Conservation (phyloP, 1,140 invertebrate species). For the Orchesella cincta region DNA sequence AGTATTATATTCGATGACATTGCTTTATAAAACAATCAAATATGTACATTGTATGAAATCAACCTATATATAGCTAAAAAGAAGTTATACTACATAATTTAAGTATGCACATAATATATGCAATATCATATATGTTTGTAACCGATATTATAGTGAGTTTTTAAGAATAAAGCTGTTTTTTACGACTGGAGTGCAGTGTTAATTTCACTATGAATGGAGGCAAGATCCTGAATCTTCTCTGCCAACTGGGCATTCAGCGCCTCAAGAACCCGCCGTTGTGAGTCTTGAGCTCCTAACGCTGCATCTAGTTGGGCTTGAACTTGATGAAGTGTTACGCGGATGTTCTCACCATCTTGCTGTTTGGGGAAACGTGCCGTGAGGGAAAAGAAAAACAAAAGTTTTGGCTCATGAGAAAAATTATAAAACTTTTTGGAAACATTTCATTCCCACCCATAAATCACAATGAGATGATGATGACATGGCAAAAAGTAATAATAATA, state of each 20-base stretch:
- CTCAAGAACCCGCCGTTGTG: slow-evolving; percentile 79
- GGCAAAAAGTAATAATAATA: no score
- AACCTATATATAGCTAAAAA: no score
- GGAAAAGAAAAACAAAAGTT: background rate
- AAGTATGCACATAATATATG: no score
- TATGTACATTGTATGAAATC: no score
- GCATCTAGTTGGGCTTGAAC: slow-evolving; percentile 82
- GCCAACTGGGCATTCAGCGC: slow-evolving; percentile 81
- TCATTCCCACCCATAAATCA: background rate
- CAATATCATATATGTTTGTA: no score
- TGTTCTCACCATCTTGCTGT: slow-evolving; percentile 72
- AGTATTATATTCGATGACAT: no score
- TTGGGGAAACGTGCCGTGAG: slow-evolving; percentile 50
- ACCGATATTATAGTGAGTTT: no score
- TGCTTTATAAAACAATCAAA: no score
- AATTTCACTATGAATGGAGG: slow-evolving; percentile 80
- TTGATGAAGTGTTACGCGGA: slow-evolving; percentile 63
- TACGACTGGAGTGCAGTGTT: slow-evolving; percentile 75
- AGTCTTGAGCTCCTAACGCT: slow-evolving; percentile 76
- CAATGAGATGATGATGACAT: background rate
- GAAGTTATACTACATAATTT: no score
- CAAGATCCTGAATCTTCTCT: slow-evolving; percentile 80
- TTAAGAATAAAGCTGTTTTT: slow-evolving; percentile 54
- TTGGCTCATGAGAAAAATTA: background rate
- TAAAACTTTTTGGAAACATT: background rate